Conservation (phyloP, 2,797 vertebrate genomes). For the Ataeniobius toweri region DNA sequence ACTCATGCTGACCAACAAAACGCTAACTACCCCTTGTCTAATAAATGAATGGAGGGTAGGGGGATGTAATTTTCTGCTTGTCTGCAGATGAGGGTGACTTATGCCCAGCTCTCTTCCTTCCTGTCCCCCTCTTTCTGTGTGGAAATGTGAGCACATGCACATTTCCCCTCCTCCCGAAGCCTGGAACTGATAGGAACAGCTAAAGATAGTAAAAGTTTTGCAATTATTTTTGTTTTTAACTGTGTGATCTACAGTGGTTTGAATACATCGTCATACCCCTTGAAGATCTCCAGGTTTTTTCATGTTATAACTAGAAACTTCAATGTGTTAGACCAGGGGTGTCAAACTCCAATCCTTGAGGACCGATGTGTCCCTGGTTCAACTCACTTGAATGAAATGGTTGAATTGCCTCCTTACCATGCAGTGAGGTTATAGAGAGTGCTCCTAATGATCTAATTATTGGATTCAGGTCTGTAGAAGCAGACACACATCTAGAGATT, state of each 20-base stretch:
- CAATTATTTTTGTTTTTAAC: conserved; percentile 21
- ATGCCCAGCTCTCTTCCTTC: conserved; percentile 69
- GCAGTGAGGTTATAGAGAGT: not conserved
- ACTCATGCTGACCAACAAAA: conserved; percentile 79
- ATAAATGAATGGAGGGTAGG: conserved; percentile 75
- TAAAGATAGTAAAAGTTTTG: conserved; percentile 31
- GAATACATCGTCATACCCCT: not conserved
- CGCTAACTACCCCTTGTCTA: conserved; percentile 73
- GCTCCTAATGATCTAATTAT: not conserved
- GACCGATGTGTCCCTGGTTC: not conserved
- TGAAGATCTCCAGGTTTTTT: not conserved
- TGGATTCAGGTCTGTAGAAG: not conserved
- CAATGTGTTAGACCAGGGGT: not conserved
- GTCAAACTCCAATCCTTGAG: not conserved
- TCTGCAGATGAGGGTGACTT: conserved; percentile 83
- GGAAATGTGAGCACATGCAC: conserved; percentile 31
- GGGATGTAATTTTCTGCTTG: conserved; percentile 84
- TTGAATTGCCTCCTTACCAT: not conserved
- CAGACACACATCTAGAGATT: not conserved
- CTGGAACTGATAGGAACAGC: conserved; percentile 46
- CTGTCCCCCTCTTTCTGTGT: conserved; percentile 35
- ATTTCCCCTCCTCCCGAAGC: conserved; percentile 29
- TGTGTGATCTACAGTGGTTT: not conserved
- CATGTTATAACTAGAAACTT: not conserved
- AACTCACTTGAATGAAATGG: not conserved